A percentile compares a stretch with the other conserved stretches of the same genome.
phyloP scores from a whole-genome alignment of 2,797 vertebrate genomes.

The Neosalanx taihuensis region DNA sequence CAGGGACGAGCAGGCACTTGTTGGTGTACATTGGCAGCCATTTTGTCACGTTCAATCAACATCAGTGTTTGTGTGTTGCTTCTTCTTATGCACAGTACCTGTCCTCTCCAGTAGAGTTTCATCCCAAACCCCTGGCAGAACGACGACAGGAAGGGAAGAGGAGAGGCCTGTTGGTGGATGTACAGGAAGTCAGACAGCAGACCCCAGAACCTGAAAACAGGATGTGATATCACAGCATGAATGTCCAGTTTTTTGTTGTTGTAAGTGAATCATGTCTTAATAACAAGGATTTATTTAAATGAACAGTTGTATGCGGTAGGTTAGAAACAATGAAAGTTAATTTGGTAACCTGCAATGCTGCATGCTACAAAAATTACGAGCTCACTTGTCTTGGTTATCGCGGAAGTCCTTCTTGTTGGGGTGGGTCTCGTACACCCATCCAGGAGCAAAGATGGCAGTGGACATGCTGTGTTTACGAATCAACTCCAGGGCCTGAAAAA shows the following conservation, averaged over 20 bases:
- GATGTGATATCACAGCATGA: not conserved
- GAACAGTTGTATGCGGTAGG: too few species aligned
- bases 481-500: slow-evolving; percentile 79
- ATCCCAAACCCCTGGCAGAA: slow-evolving; percentile 92
- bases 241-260: not conserved
- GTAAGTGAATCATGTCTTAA: not conserved
- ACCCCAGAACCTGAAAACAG: slow-evolving; percentile 85
- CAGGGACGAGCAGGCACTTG: not conserved
- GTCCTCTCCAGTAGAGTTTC: slow-evolving; percentile 76
- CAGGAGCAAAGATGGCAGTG: slow-evolving; percentile 87
- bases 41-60: not conserved
- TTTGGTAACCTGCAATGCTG: not conserved
- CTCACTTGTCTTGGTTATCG: slow-evolving; percentile 87
- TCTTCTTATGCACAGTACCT: slow-evolving; percentile 66
- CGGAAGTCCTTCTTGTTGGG: slow-evolving; percentile 79
- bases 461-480: slow-evolving; percentile 86
- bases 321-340: too few species aligned
- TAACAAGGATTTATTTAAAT: too few species aligned
- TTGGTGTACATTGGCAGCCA: not conserved
- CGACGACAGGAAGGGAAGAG: slow-evolving; percentile 84
- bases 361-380: not conserved
- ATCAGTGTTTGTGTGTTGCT: too few species aligned
- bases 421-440: slow-evolving; percentile 90
- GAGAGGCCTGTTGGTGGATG: slow-evolving; percentile 73
- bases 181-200: slow-evolving; percentile 75